Conservation (phyloP, 2,797 vertebrate species). For the Paedocypris micromegethes region DNA sequence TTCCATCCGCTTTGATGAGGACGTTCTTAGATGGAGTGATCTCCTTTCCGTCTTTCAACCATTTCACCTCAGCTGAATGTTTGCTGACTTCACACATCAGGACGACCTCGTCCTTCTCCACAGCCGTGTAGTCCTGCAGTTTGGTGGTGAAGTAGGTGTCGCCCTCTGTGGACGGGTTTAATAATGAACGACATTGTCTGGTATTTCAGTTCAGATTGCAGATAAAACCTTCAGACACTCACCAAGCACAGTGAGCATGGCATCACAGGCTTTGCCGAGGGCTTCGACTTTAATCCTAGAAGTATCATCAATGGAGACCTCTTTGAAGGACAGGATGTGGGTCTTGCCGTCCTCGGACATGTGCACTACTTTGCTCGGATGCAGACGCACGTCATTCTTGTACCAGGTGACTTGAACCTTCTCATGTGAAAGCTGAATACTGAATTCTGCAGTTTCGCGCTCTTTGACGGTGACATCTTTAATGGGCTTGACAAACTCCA, state of each 20-base stretch:
- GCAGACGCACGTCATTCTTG: constrained; percentile 88
- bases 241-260: constrained; percentile 97
- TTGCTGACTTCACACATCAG: constrained; percentile 95
- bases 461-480: constrained; percentile 96
- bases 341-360: constrained; percentile 81
- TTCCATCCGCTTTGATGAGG: constrained; percentile 76
- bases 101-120: constrained; percentile 89
- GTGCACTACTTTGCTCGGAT: constrained; percentile 86
- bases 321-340: constrained; percentile 85
- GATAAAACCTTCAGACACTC: constrained; percentile 53
- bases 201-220: no score
- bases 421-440: constrained; percentile 89
- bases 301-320: constrained; percentile 91
- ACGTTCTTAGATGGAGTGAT: constrained; percentile 78
- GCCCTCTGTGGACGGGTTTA: constrained; percentile 74
- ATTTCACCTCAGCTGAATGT: constrained; percentile 78
- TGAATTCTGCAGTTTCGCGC: constrained; percentile 90
- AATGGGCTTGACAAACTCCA: constrained; percentile 89
- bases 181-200: no score
- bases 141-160: constrained; percentile 93
- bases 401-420: constrained; percentile 88
- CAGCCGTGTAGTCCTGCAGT: constrained; percentile 90
- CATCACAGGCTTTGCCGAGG: constrained; percentile 82
- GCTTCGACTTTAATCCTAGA: constrained; percentile 92
- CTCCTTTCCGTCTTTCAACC: constrained; percentile 81